Base-by-base conservation (phyloP, 1,140 invertebrate genomes). In the Drosophila kanapiae region DNA sequence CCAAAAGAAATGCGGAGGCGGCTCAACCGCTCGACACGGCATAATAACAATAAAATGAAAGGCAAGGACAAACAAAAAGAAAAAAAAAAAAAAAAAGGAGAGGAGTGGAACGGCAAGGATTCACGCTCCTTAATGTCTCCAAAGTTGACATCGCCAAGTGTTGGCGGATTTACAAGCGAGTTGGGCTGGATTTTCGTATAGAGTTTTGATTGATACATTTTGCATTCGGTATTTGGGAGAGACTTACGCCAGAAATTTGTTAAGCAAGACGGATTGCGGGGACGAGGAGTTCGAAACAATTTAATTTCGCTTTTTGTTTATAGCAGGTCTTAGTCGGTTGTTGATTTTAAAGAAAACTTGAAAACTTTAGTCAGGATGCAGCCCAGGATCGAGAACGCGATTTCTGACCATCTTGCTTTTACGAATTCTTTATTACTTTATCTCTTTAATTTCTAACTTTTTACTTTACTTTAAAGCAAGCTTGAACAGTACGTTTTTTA, bases 141-240 rank as follows among this genome's bases (percentile, higher is more conserved):
- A 72, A 88, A 87, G 84, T 88, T 88, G 84, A 87, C 84, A 88
- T 88, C 69, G 74, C 65, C 48, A 82, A 87, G 84, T 88, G 85
- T 87, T 87, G 76, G 84, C 84, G 84, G 84, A 88, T 87, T 87
- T 87, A 75, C 84, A 88, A 54, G 33, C 23, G 42, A 37, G 65
- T 48, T 40, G 35, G 43, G 27, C 51, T 71, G 69, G 74, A 69
- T 81, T 85, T 85, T 60, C 27, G 57, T 60, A 64, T 79, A 60
- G 60, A 67, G 53, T 84, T 87, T 87, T 88, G 84, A 87, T 87
- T 87, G 84, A 87, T 87, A 88, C 65, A 87, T 88, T 87, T 78
- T 80, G 53, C 43, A 70, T 80, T 67, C 49, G 76, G 76, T 67
- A 71, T 86, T 83, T 78, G 68, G 42, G 54, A 60, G 43, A 69